Evolutionary conservation across 2,888 invertebrate species (phyloP).

Genomic region (Boloria selene): DNA sequence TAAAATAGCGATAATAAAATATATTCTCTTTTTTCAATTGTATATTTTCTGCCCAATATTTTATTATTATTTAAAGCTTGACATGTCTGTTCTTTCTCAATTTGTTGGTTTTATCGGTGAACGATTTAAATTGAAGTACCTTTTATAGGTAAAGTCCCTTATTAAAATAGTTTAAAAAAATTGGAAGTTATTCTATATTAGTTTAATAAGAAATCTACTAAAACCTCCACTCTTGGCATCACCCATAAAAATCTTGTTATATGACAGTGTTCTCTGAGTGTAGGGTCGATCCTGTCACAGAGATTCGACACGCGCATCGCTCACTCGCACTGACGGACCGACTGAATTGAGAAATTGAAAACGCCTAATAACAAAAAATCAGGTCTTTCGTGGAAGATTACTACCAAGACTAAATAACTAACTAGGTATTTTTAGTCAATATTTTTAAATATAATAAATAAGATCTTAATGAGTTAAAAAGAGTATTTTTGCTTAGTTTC

Average conservation of each 20-base stretch:
- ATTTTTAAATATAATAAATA: neutral
- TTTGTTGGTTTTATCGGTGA: no score
- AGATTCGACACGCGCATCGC: constrained; percentile 66
- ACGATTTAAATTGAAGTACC: no score
- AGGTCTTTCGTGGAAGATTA: constrained; percentile 47
- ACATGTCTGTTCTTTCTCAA: no score
- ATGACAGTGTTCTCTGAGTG: constrained; percentile 27
- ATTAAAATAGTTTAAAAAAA: no score
- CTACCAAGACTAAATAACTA: constrained; percentile 35
- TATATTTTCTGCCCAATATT: neutral
- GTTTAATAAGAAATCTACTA: constrained; percentile 4
- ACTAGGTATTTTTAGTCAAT: neutral
- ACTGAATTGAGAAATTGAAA: constrained; percentile 79
- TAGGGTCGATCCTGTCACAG: constrained; percentile 54
- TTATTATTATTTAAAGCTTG: no score
- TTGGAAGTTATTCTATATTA: neutral
- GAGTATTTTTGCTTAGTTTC: no score
- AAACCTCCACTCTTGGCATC: neutral
- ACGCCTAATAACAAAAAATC: constrained; percentile 63
- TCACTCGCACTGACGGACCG: constrained; percentile 73
- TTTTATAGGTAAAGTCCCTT: no score
- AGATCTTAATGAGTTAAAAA: no score
- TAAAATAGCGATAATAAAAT: constrained; percentile 73
- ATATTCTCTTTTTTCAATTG: constrained; percentile 22
- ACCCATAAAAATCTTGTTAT: constrained; percentile 10